Evolutionary conservation across 92 coral and sea anemone genomes (phyloP).

Genomic region (Epizoanthus fatuus): DNA sequence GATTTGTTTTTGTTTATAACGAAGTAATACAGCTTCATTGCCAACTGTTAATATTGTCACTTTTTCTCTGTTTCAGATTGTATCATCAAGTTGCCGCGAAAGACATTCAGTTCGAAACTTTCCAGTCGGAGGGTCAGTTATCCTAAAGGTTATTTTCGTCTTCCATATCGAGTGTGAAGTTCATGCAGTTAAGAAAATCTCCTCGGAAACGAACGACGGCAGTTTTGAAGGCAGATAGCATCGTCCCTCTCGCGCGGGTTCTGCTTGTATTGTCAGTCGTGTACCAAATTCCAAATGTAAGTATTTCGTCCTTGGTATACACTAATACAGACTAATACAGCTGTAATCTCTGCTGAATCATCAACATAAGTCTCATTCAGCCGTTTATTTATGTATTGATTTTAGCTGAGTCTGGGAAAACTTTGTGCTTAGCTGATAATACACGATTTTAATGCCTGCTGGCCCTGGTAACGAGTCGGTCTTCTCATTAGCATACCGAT

Average conservation of each 20-base stretch:
- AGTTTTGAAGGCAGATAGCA: constrained; percentile 69
- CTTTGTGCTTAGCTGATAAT: constrained; percentile 5
- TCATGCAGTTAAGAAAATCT: constrained; percentile 78
- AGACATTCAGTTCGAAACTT: constrained; percentile 6
- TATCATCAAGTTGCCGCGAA: constrained; percentile 26
- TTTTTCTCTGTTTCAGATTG: constrained; percentile 29
- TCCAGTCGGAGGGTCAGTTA: constrained; percentile 28
- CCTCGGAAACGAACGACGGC: constrained; percentile 77
- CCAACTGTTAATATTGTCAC: constrained; percentile 21
- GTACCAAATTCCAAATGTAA: constrained; percentile 32
- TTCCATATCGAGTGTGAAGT: constrained; percentile 64
- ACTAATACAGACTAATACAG: background rate
- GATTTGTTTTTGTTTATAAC: constrained; percentile 2
- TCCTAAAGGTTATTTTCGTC: constrained; percentile 56
- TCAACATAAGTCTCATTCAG: background rate
- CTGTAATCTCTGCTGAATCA: background rate
- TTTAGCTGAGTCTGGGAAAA: constrained; percentile 21
- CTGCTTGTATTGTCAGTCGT: constrained; percentile 39
- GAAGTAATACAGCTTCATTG: background rate
- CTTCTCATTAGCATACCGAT: background rate
- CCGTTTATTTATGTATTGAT: constrained; percentile 1
- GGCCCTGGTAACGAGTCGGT: background rate
- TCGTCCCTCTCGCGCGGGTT: constrained; percentile 12
- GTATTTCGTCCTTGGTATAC: background rate
- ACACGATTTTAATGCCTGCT: background rate